Evolutionary conservation across 2,888 invertebrate species (phyloP).

Genomic region (Scaptomyza cyrtandrae): DNA sequence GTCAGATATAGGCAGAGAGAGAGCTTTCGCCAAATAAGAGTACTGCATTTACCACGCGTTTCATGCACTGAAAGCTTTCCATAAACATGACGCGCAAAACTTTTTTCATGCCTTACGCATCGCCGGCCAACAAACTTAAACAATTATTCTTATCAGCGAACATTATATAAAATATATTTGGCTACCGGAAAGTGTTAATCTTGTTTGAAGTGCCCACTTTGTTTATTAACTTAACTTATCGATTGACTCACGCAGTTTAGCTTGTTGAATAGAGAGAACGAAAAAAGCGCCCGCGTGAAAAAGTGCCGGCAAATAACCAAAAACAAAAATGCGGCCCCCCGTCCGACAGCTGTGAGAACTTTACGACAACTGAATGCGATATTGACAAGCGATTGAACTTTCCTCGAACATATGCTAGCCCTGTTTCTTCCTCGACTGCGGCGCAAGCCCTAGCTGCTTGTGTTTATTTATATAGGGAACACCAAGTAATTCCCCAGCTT

Average conservation of each 20-base stretch:
- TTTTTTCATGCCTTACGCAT: slow-evolving; percentile 30
- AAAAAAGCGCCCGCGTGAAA: slow-evolving; percentile 14
- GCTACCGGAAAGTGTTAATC: slow-evolving; percentile 26
- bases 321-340: slow-evolving; percentile 43
- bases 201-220: background rate
- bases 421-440: background rate
- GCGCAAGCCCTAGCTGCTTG: background rate
- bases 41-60: slow-evolving; percentile 57
- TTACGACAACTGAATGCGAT: slow-evolving; percentile 44
- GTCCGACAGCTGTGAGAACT: slow-evolving; percentile 67
- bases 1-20: slow-evolving; percentile 5
- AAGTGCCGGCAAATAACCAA: slow-evolving; percentile 43
- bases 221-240: background rate
- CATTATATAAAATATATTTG: background rate
- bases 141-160: slow-evolving; percentile 39
- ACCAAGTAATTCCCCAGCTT: background rate
- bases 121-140: slow-evolving; percentile 19
- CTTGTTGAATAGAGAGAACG: background rate
- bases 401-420: background rate
- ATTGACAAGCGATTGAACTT: slow-evolving; percentile 12
- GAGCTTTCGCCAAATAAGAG: slow-evolving; percentile 8
- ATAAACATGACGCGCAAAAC: slow-evolving; percentile 49
- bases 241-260: background rate
- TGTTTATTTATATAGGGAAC: slow-evolving; percentile 25
- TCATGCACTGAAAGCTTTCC: slow-evolving; percentile 44